A percentile compares a stretch with the other conserved stretches of the same genome.
These are phyloP conservation scores for Heliconius hermathena DNA, from an alignment of 1,140 invertebrate genomes.

Conservation along the genomic window DNA sequence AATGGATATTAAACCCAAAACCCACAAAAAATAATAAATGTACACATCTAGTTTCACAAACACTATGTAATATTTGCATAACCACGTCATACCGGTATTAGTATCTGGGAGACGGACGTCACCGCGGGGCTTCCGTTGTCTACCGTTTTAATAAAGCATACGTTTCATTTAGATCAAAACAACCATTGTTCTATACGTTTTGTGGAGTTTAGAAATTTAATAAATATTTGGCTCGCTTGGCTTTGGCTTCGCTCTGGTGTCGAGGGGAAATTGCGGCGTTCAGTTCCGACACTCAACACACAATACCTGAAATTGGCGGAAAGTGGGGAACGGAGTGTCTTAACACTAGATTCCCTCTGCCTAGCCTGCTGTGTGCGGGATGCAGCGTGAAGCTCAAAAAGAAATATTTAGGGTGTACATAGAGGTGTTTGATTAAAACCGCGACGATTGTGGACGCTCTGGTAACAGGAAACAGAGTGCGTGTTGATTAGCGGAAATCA, in stretches of 20 bases:
- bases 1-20: too few relatives aligned
- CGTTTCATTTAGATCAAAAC: slow-evolving; percentile 31
- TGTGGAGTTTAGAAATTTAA: background rate
- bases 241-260: background rate
- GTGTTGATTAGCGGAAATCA: too few relatives aligned
- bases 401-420: background rate
- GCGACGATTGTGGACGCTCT: too few relatives aligned
- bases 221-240: slow-evolving; percentile 10
- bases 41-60: background rate
- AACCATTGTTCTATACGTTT: slow-evolving; percentile 12
- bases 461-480: too few relatives aligned
- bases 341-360: too few relatives aligned
- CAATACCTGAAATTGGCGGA: too few relatives aligned
- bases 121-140: slow-evolving; percentile 40
- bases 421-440: too few relatives aligned
- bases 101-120: slow-evolving; percentile 37
- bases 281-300: too few relatives aligned
- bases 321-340: too few relatives aligned
- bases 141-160: slow-evolving; percentile 44
- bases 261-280: too few relatives aligned
- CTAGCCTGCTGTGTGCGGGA: too few relatives aligned
- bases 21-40: background rate
- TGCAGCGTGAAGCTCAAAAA: too few relatives aligned
- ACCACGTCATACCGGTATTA: slow-evolving; percentile 46
- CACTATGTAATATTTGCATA: slow-evolving; percentile 45